These are phyloP conservation scores for Hyposoter didymator DNA, from an alignment of 2,888 invertebrate genomes.

Conservation along the genomic window DNA sequence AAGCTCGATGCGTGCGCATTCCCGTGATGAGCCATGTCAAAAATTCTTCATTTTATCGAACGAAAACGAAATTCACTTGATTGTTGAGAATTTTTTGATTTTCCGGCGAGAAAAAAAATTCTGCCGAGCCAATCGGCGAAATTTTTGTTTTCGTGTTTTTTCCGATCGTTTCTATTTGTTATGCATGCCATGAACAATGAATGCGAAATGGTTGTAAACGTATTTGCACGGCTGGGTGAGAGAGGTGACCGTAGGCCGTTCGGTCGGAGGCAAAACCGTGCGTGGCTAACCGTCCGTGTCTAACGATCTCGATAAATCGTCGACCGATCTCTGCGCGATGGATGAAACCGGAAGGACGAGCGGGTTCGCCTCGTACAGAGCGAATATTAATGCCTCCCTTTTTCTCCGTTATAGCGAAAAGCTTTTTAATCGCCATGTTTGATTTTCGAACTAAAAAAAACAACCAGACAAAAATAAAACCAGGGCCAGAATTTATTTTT, in stretches of 20 bases:
- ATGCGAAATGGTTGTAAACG: slow-evolving; percentile 23
- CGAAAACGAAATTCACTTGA: no score
- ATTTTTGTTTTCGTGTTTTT: not conserved
- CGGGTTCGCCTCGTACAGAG: slow-evolving; percentile 27
- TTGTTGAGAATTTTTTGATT: no score
- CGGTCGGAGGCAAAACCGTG: slow-evolving; percentile 48
- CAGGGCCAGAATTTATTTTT: not conserved
- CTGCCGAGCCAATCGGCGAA: not conserved
- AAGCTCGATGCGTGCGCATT: slow-evolving; percentile 24
- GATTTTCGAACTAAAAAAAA: slow-evolving; percentile 4
- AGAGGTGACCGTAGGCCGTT: slow-evolving; percentile 45
- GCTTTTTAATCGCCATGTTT: not conserved
- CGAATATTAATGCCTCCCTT: slow-evolving; percentile 52
- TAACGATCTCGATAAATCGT: slow-evolving; percentile 64
- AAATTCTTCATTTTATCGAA: no score
- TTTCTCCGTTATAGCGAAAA: slow-evolving; percentile 14
- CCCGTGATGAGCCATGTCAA: not conserved
- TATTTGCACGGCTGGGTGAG: slow-evolving; percentile 39
- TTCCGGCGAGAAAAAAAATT: no score
- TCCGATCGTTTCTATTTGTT: not conserved
- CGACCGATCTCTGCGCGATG: slow-evolving; percentile 45
- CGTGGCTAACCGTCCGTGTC: slow-evolving; percentile 56
- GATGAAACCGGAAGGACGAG: slow-evolving; percentile 25
- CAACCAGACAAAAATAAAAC: not conserved
- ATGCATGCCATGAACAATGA: slow-evolving; percentile 21